phyloP scores from a whole-genome alignment of 2,113 vertebrate genomes.

The Myotis lucifugus region DNA sequence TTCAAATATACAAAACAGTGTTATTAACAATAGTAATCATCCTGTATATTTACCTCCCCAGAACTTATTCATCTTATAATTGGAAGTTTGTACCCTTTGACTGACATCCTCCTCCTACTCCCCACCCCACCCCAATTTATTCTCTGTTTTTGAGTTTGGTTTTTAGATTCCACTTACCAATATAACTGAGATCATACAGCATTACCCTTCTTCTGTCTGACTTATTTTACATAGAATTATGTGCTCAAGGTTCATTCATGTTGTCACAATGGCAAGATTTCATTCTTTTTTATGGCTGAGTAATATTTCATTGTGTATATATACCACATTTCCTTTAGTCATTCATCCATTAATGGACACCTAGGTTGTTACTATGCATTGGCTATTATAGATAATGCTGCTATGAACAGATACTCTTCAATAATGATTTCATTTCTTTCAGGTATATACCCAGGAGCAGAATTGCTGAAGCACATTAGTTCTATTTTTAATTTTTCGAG shows the following conservation, averaged over 20 bases:
- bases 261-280: background rate
- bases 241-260: background rate
- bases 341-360: background rate
- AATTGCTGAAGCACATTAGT: background rate
- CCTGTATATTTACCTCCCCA: background rate
- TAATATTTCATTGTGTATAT: background rate
- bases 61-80: background rate
- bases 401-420: background rate
- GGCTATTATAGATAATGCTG: background rate
- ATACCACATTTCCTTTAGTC: background rate
- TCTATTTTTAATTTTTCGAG: slow-evolving; percentile 2
- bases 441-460: background rate
- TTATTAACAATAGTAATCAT: background rate
- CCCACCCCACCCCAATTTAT: background rate
- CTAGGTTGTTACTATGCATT: background rate
- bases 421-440: background rate
- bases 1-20: background rate
- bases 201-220: background rate
- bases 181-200: background rate
- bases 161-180: background rate
- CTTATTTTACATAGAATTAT: background rate
- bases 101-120: background rate
- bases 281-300: background rate
- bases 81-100: background rate
- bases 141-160: background rate